phyloP scores from a whole-genome alignment of 2,888 invertebrate species.

The Lutraria lutraria region DNA sequence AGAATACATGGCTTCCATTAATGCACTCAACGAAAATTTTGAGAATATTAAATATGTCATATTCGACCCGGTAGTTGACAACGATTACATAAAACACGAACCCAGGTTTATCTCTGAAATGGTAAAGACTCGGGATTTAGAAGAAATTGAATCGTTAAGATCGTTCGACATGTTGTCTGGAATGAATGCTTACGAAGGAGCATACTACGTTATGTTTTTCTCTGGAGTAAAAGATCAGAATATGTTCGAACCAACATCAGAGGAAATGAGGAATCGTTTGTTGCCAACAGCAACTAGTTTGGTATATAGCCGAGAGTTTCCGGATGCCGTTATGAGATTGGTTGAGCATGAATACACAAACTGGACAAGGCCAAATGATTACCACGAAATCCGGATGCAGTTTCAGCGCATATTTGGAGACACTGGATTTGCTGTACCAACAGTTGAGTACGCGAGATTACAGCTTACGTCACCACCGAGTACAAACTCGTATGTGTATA shows the following conservation, averaged over 20 bases:
- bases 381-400: slow-evolving; percentile 92
- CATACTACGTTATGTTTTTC: slow-evolving; percentile 12
- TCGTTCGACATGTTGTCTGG: slow-evolving; percentile 92
- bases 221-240: slow-evolving; percentile 24
- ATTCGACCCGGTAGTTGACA: slow-evolving; percentile 96
- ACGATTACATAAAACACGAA: slow-evolving; percentile 94
- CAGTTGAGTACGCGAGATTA: slow-evolving; percentile 93
- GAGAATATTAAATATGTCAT: slow-evolving; percentile 88
- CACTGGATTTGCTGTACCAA: slow-evolving; percentile 98
- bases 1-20: slow-evolving; percentile 10
- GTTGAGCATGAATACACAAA: slow-evolving; percentile 55
- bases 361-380: slow-evolving; percentile 87
- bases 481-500: slow-evolving; percentile 71
- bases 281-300: slow-evolving; percentile 16
- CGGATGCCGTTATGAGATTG: slow-evolving; percentile 32
- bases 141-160: slow-evolving; percentile 97
- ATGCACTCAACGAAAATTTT: slow-evolving; percentile 19
- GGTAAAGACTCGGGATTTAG: slow-evolving; percentile 94
- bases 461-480: slow-evolving; percentile 89
- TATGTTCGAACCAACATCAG: slow-evolving; percentile 39
- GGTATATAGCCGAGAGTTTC: slow-evolving; percentile 30
- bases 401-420: slow-evolving; percentile 97
- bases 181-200: slow-evolving; percentile 92
- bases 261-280: slow-evolving; percentile 21
- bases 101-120: slow-evolving; percentile 94